A percentile compares a stretch with the other conserved stretches of the same genome.
Evolutionary conservation across 2,888 invertebrate species (phyloP).

Genomic region (Podabrus alpinus): DNA sequence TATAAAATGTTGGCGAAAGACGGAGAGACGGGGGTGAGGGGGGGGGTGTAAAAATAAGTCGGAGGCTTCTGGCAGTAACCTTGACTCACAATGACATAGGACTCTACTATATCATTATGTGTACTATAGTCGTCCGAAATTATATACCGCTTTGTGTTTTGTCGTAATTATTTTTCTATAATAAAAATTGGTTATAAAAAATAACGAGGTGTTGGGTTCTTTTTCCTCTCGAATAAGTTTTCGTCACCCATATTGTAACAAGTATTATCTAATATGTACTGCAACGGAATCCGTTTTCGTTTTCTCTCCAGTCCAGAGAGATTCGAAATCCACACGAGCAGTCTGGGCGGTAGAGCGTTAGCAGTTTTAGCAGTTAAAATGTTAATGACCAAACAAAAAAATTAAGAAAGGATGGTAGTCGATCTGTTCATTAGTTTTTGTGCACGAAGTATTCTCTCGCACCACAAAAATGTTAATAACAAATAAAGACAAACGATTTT

Average conservation of each 20-base stretch:
- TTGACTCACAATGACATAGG: slow-evolving; percentile 50
- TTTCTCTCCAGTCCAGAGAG: neutral
- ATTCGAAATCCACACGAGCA: neutral
- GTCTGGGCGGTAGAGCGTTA: no score
- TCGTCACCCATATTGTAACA: slow-evolving; percentile 30
- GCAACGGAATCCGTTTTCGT: no score
- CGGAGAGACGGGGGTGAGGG: neutral
- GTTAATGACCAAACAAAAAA: slow-evolving; percentile 48
- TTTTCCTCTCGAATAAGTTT: slow-evolving; percentile 36
- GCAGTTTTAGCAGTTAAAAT: slow-evolving; percentile 41
- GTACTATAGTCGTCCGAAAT: slow-evolving; percentile 48
- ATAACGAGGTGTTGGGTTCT: slow-evolving; percentile 46
- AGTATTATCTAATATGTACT: no score
- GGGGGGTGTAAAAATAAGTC: slow-evolving; percentile 33
- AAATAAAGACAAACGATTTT: slow-evolving; percentile 32
- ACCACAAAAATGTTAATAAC: neutral
- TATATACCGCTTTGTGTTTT: slow-evolving; percentile 50
- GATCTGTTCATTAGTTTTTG: slow-evolving; percentile 50
- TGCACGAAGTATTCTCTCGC: slow-evolving; percentile 26
- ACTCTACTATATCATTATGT: slow-evolving; percentile 49
- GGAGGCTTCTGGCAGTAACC: slow-evolving; percentile 47
- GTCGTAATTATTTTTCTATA: slow-evolving; percentile 53
- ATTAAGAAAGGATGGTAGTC: slow-evolving; percentile 46
- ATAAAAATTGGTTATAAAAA: slow-evolving; percentile 44
- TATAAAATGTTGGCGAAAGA: neutral